phyloP scores from a whole-genome alignment of 2,797 vertebrate species.

The Acipenser ruthenus region DNA sequence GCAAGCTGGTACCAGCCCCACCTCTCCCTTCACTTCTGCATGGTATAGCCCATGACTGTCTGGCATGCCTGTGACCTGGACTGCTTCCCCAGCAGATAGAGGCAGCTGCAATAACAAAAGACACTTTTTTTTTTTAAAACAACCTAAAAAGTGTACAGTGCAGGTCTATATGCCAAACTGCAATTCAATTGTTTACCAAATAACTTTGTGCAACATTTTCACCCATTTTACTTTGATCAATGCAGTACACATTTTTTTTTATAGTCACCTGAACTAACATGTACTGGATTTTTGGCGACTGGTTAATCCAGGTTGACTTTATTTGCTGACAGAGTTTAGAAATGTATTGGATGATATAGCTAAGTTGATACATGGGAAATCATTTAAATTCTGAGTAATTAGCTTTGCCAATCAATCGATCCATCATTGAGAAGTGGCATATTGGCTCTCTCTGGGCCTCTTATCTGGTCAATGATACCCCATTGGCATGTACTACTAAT shows the following conservation, averaged over 20 bases:
- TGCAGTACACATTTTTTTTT: no score
- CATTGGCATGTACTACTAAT: neutral
- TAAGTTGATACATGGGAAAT: neutral
- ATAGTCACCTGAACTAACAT: no score
- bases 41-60: constrained; percentile 15
- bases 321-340: no score
- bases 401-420: neutral
- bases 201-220: no score
- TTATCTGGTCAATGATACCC: neutral
- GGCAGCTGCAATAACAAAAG: constrained; percentile 33
- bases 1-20: constrained; percentile 17
- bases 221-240: no score
- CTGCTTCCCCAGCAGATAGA: constrained; percentile 19
- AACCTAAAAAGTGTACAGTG: neutral
- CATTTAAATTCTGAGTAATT: neutral
- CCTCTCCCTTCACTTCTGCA: constrained; percentile 11
- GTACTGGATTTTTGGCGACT: no score
- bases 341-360: no score
- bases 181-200: no score
- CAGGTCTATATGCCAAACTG: no score
- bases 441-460: neutral
- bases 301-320: no score
- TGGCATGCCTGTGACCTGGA: constrained; percentile 12
- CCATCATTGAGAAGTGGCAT: neutral
- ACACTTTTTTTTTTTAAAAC: neutral